phyloP scores from a whole-genome alignment of 2,797 vertebrate genomes.

The Eospalax fontanierii region DNA sequence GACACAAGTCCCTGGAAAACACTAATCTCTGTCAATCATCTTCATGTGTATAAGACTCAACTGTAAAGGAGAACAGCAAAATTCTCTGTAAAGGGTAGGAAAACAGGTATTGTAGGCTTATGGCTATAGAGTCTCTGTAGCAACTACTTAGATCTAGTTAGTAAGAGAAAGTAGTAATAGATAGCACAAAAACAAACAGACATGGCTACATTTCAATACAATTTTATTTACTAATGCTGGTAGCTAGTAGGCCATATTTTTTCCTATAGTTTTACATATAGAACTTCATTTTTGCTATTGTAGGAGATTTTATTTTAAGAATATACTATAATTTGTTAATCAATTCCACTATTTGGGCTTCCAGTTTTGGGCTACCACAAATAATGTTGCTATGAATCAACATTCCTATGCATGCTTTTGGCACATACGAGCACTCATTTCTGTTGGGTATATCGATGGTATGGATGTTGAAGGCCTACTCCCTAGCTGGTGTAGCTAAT shows the following conservation, averaged over 20 bases:
- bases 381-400: neutral
- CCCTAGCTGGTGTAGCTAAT: neutral
- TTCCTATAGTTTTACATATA: neutral
- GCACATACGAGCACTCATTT: neutral
- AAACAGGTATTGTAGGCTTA: neutral
- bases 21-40: neutral
- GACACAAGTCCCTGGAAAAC: neutral
- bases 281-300: neutral
- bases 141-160: slow-evolving; percentile 16
- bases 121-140: neutral
- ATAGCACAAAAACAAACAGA: neutral
- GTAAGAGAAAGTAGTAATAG: neutral
- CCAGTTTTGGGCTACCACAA: neutral
- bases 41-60: neutral
- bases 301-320: slow-evolving; percentile 62
- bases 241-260: neutral
- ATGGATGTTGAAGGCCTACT: neutral
- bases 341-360: neutral
- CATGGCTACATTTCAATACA: too few species aligned
- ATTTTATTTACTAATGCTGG: neutral
- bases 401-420: neutral
- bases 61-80: neutral
- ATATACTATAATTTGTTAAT: neutral
- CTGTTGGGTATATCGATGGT: neutral
- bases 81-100: neutral